phyloP scores from a whole-genome alignment of 2,113 vertebrate genomes.

The Crotalus helleri region DNA sequence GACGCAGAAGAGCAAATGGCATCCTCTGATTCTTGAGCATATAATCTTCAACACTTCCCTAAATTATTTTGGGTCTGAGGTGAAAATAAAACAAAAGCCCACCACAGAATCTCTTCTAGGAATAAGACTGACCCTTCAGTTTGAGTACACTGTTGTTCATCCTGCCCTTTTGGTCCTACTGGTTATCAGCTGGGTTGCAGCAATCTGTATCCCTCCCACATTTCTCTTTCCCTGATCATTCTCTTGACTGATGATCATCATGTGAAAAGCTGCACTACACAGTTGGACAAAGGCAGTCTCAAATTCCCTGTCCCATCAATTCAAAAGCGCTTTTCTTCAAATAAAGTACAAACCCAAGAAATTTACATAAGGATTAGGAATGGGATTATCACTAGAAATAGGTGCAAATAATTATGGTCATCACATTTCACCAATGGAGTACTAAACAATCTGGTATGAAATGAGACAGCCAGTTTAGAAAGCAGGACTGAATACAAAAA shows the following conservation, averaged over 20 bases:
- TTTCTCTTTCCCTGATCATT: neutral
- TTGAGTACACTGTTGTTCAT: neutral
- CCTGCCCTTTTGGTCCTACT: neutral
- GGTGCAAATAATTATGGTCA: neutral
- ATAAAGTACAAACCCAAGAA: neutral
- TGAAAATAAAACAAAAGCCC: neutral
- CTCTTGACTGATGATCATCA: neutral
- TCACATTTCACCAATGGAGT: conserved; percentile 1
- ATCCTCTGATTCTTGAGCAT: neutral
- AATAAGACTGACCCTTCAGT: neutral
- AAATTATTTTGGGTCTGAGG: neutral
- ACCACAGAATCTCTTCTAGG: neutral
- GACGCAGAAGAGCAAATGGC: neutral
- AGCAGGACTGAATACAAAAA: conserved; percentile 13
- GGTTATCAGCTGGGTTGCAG: neutral
- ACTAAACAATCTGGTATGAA: conserved; percentile 13
- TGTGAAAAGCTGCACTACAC: neutral
- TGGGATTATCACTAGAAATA: conserved; percentile 1
- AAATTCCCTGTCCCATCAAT: neutral
- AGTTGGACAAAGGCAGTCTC: neutral
- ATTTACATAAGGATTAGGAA: neutral
- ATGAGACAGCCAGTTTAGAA: neutral
- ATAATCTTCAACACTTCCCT: neutral
- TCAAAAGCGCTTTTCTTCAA: neutral
- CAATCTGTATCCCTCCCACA: neutral